Conservation (phyloP, 2,113 vertebrate genomes). For the Spermophilus dauricus region DNA sequence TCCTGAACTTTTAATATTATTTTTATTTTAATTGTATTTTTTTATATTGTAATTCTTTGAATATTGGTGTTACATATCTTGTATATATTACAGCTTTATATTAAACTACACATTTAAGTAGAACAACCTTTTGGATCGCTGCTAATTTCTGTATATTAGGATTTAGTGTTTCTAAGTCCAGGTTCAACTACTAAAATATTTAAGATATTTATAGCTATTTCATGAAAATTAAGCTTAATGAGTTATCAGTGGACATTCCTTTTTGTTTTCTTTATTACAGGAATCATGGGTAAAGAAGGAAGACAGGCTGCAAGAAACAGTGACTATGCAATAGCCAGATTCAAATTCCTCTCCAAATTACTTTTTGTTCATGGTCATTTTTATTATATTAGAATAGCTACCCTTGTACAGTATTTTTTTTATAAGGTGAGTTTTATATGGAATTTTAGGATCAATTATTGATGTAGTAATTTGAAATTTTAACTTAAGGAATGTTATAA, state of each 20-base stretch:
- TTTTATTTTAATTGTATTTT: constrained; percentile 49
- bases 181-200: neutral
- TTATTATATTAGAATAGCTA: constrained; percentile 99
- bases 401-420: constrained; percentile 99
- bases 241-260: constrained; percentile 42
- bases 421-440: constrained; percentile 94
- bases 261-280: constrained; percentile 87
- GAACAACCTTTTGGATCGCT: constrained; percentile 21
- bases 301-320: constrained; percentile 99
- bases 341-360: constrained; percentile 98
- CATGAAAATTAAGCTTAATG: neutral
- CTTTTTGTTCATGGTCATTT: constrained; percentile 99
- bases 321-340: constrained; percentile 99
- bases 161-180: neutral
- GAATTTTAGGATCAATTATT: constrained; percentile 37
- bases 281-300: constrained; percentile 99
- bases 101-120: constrained; percentile 50
- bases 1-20: neutral
- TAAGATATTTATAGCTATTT: constrained; percentile 9
- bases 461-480: constrained; percentile 3
- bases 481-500: constrained; percentile 8
- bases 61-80: neutral
- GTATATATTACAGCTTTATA: neutral
- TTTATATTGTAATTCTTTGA: constrained; percentile 48
- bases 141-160: neutral